phyloP scores from a whole-genome alignment of 92 coral and sea anemone genomes.

The Porites rus region DNA sequence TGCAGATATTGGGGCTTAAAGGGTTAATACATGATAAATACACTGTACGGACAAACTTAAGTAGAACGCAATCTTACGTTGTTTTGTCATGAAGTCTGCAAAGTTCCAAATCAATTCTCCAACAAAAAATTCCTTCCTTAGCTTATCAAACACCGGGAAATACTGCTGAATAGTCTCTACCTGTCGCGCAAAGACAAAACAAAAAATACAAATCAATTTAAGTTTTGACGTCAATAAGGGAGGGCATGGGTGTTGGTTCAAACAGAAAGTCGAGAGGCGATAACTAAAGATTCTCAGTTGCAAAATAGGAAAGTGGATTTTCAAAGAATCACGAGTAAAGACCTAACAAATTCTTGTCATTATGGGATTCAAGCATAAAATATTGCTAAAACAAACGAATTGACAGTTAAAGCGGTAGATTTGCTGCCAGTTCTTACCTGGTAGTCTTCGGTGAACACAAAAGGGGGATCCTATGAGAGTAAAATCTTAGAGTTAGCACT shows the following conservation, averaged over 20 bases:
- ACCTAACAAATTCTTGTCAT: neutral
- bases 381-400: neutral
- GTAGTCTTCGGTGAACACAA: slow-evolving; percentile 97
- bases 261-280: neutral
- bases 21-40: too few species aligned
- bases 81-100: slow-evolving; percentile 97
- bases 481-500: slow-evolving; percentile 4
- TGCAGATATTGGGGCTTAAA: too few species aligned
- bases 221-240: neutral
- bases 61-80: slow-evolving; percentile 59
- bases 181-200: slow-evolving; percentile 43
- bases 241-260: too few species aligned
- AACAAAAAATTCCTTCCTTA: slow-evolving; percentile 87
- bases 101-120: slow-evolving; percentile 99
- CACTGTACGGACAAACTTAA: too few species aligned
- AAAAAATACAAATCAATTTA: neutral
- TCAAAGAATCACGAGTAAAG: neutral
- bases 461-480: slow-evolving; percentile 82
- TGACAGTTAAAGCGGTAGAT: neutral
- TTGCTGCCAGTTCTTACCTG: slow-evolving; percentile 67
- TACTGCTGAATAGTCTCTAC: slow-evolving; percentile 94
- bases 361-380: neutral
- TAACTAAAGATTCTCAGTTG: too few species aligned
- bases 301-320: too few species aligned
- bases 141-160: slow-evolving; percentile 98